Evolutionary conservation across 2,797 vertebrate genomes (phyloP).

Genomic region (Takifugu rubripes): DNA sequence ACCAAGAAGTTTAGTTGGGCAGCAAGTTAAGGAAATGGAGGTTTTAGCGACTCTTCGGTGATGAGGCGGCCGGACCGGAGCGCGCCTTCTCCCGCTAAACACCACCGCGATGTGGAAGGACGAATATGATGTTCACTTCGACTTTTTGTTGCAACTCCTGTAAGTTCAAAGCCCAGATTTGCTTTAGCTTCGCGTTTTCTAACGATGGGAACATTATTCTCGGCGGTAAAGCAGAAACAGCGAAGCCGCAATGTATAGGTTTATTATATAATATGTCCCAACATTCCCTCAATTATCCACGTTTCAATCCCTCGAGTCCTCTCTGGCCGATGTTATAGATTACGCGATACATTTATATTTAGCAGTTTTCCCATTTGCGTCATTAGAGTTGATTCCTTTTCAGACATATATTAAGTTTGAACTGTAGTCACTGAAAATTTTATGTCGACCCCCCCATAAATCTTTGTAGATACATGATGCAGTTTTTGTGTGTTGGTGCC

Average conservation of each 20-base stretch:
- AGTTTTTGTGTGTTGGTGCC: no score
- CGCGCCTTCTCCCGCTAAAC: constrained; percentile 41
- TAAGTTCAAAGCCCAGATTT: constrained; percentile 54
- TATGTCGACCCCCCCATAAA: no score
- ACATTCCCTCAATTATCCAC: no score
- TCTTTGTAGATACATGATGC: no score
- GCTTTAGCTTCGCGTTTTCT: neutral
- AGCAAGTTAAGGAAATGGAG: constrained; percentile 21
- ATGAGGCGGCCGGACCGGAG: constrained; percentile 52
- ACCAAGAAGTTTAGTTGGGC: neutral
- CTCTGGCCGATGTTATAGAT: no score
- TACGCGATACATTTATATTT: no score
- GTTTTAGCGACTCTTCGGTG: constrained; percentile 48
- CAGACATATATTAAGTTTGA: no score
- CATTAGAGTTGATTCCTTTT: no score
- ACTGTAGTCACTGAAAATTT: no score
- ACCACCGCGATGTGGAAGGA: constrained; percentile 75
- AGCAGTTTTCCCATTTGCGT: no score
- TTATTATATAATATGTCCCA: neutral
- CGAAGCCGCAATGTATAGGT: neutral
- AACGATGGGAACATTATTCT: constrained; percentile 42
- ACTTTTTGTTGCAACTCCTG: constrained; percentile 80
- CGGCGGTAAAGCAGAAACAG: constrained; percentile 54
- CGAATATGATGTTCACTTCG: constrained; percentile 80
- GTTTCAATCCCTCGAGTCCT: no score